Percentiles rank a stretch among this genome's conserved stretches.
These are phyloP conservation scores for Prunella strophiata DNA, from an alignment of 2,797 vertebrate species.

Conservation along the genomic window DNA sequence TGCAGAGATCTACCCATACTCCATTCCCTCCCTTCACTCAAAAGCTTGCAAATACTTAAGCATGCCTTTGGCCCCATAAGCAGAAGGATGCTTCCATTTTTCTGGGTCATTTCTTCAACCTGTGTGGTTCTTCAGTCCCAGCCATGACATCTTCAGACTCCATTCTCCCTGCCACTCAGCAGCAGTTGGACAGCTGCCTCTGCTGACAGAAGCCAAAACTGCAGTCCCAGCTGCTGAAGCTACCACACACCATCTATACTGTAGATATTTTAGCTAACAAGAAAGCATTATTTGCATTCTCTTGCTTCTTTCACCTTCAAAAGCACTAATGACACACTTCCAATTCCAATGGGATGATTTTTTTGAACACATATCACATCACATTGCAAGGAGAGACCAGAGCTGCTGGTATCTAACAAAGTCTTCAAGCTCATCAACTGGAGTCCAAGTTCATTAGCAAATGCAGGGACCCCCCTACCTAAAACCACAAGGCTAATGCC, in stretches of 20 bases:
- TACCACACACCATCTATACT: background rate
- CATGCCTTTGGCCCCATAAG: accelerated
- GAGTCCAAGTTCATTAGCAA: background rate
- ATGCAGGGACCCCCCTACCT: background rate
- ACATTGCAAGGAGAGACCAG: background rate
- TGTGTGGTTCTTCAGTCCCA: background rate
- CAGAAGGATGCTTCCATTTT: background rate
- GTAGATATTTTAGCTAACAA: background rate
- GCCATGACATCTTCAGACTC: background rate
- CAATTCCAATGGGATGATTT: accelerated
- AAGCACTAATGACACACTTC: background rate
- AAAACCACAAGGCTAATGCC: background rate
- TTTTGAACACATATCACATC: background rate
- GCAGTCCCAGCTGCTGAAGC: background rate
- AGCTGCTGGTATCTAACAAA: background rate
- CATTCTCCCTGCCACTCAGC: background rate
- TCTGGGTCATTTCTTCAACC: background rate
- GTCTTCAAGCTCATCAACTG: background rate
- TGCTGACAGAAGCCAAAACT: background rate
- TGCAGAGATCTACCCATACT: background rate
- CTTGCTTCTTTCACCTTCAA: background rate
- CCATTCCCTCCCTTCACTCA: background rate
- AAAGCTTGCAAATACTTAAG: background rate
- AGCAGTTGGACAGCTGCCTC: background rate
- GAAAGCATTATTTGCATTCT: background rate